Conservation (phyloP, 2,797 vertebrate species). For the Sebastes vulpes region DNA sequence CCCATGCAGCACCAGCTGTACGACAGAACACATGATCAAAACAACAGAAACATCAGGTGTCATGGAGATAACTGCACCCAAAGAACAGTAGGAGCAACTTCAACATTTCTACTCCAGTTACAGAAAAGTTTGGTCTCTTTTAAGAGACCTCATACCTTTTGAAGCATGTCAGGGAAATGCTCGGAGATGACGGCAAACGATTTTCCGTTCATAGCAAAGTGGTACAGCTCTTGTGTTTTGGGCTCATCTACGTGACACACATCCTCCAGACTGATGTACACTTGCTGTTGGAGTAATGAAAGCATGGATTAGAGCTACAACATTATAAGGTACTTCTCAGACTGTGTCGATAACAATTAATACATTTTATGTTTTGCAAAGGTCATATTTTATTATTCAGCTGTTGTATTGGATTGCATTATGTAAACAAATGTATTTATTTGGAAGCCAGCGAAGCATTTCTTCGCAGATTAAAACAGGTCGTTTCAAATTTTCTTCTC, state of each 20-base stretch:
- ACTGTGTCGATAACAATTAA: not conserved
- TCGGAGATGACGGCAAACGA: slow-evolving; percentile 95
- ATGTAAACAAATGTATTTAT: not conserved
- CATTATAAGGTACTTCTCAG: not conserved
- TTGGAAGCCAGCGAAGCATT: not conserved
- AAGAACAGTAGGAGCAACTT: not conserved
- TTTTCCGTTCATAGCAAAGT: slow-evolving; percentile 98
- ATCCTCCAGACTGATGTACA: slow-evolving; percentile 90
- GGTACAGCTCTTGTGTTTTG: slow-evolving; percentile 85
- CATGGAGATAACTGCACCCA: too few species aligned
- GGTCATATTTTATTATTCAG: not conserved
- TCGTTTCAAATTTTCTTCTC: too few species aligned
- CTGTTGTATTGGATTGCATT: not conserved
- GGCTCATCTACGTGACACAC: slow-evolving; percentile 86
- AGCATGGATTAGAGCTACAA: not conserved
- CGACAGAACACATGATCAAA: not conserved
- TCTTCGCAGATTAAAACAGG: too few species aligned
- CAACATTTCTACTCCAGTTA: not conserved
- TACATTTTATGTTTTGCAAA: not conserved
- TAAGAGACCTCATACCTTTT: slow-evolving; percentile 86
- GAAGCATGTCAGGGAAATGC: slow-evolving; percentile 96
- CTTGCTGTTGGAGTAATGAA: slow-evolving; percentile 83
- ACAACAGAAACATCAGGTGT: not conserved
- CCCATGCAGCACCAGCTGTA: slow-evolving; percentile 93
- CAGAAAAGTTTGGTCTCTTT: not conserved